Percentiles rank a stretch among this genome's conserved stretches.
These are phyloP conservation scores for Cariama cristata DNA, from an alignment of 2,113 vertebrate genomes.

Conservation along the genomic window DNA sequence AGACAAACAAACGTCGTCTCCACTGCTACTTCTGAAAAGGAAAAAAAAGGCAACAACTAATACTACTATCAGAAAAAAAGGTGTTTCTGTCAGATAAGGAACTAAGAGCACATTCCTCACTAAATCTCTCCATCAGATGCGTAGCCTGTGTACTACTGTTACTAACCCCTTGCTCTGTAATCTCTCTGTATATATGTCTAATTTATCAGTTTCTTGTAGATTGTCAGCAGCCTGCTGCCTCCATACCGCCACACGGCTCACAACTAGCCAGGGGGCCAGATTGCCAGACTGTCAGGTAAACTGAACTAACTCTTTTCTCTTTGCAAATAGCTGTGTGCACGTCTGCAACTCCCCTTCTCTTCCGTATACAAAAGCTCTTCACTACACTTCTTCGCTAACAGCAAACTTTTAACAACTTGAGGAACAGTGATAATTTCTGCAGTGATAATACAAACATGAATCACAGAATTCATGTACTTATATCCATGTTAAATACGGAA, in stretches of 20 bases:
- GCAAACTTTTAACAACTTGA: not conserved
- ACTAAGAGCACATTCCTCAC: slow-evolving; percentile 71
- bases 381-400: not conserved
- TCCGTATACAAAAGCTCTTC: not conserved
- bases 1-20: not conserved
- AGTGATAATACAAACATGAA: not conserved
- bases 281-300: slow-evolving; percentile 91
- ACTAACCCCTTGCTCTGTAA: slow-evolving; percentile 86
- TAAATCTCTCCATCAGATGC: slow-evolving; percentile 76
- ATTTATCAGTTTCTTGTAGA: slow-evolving; percentile 99
- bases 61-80: not conserved
- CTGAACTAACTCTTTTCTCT: slow-evolving; percentile 52
- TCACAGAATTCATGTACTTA: not conserved
- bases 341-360: not conserved
- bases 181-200: slow-evolving; percentile 97
- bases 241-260: slow-evolving; percentile 94
- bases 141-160: slow-evolving; percentile 58
- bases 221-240: slow-evolving; percentile 99
- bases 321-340: slow-evolving; percentile 63
- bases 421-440: not conserved
- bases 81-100: slow-evolving; percentile 55
- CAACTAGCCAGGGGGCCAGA: slow-evolving; percentile 91
- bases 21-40: not conserved
- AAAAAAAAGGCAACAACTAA: not conserved
- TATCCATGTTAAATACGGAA: not conserved